Base-by-base conservation (phyloP, 1,140 invertebrate species). In the Drosophila sp. region DNA sequence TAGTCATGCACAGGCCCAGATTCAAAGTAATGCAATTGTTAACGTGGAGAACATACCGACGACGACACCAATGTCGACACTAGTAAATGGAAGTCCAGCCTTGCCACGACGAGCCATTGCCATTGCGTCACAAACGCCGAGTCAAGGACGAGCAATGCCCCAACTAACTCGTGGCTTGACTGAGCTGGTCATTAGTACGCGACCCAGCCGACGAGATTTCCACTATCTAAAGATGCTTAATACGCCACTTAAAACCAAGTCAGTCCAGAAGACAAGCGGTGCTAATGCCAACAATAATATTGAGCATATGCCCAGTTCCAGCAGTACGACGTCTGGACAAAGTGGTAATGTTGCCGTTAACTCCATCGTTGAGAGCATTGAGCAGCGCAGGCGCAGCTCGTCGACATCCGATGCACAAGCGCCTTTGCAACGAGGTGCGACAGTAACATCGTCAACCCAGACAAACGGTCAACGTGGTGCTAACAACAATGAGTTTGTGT, bases 371-470 rank as follows among this genome's bases (percentile, higher is more conserved):
- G 90, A 91, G 3, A 79, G 61, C 8, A 43, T 76, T 38, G 91
- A 92, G 78, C 90, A 91, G 76, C 89, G 91, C 74, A 81, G 89
- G 64, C 90, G 91, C 53, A 92, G 91, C 78, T 91, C 91, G 9
- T 92, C 91, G n/a, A 92, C 91, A 16, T 91, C 90, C 0, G 91
- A 92, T 77, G 91, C 91, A 5, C 91, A 84, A n/a, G 71, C 74
- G 14, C 83, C 79, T 0, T 64, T 81, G 25, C 80, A 78, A 41
- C 72, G 89, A 7, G 62, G 48, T 27, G 50, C 57, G 11, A 40
- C 78, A 14, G 73, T 62, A 2, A 9, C 41, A 0, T 6, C 45
- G 13, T 36, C 46, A 9, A 66, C 46, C 1, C 82, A 75, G 40
- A 13, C 48, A 4, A 72, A 21, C 43, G 45, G 67, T 38, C 65